Evolutionary conservation across 2,797 vertebrate genomes (phyloP).

Genomic region (Alauda arvensis): DNA sequence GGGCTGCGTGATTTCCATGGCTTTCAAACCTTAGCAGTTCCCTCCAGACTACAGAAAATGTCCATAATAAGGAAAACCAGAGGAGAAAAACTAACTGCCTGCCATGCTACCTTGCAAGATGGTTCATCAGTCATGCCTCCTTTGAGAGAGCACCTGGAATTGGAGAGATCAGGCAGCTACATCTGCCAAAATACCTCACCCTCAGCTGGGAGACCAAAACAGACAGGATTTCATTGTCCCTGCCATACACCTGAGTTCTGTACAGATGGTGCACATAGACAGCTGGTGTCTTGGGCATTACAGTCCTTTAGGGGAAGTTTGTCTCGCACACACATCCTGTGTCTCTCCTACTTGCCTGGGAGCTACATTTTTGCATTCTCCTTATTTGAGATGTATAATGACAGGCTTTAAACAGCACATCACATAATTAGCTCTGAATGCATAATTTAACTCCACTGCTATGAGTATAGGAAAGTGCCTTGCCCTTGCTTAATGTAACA

Average conservation of each 20-base stretch:
- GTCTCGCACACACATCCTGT: not conserved
- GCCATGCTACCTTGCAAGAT: not conserved
- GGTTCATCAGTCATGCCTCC: not conserved
- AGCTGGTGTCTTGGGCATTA: not conserved
- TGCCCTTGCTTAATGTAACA: not conserved
- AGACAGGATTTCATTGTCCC: not conserved
- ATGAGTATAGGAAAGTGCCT: not conserved
- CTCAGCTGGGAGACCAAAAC: not conserved
- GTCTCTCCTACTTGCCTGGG: not conserved
- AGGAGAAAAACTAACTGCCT: not conserved
- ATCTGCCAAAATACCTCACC: not conserved
- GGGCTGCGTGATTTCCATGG: not conserved
- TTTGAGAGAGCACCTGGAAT: not conserved
- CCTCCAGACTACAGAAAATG: not conserved
- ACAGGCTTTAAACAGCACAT: not conserved
- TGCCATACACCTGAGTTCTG: not conserved
- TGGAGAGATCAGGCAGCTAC: not conserved
- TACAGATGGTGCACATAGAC: not conserved
- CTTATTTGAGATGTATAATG: not conserved
- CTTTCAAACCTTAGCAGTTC: not conserved
- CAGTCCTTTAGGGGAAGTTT: not conserved
- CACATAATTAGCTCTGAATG: conserved; percentile 3
- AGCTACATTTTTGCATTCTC: conserved; percentile 15
- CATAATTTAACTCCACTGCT: not conserved
- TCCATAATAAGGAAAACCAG: not conserved